A percentile compares a stretch with the other conserved stretches of the same genome.
Evolutionary conservation across 1,140 invertebrate genomes (phyloP).

Genomic region (Nebria ingens): DNA sequence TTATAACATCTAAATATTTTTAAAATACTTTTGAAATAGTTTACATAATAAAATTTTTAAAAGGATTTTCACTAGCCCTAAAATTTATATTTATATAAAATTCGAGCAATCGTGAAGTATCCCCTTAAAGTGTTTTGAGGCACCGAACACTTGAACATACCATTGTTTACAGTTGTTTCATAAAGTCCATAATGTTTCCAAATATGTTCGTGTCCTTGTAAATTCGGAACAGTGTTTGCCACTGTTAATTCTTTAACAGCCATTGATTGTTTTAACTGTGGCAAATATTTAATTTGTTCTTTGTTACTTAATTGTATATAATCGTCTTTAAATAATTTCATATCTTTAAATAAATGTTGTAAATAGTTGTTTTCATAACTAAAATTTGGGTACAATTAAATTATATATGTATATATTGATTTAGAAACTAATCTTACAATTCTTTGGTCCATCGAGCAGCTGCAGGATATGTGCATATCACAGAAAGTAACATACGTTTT

Average conservation of each 20-base stretch:
- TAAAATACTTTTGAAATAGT: conserved; percentile 7
- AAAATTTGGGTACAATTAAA: too few relatives aligned
- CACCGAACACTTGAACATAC: conserved; percentile 17
- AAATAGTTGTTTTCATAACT: conserved; percentile 30
- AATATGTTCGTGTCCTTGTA: conserved; percentile 17
- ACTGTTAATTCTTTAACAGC: conserved; percentile 22
- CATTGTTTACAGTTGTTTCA: conserved; percentile 30
- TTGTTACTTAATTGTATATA: too few relatives aligned
- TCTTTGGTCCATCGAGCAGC: conserved; percentile 32
- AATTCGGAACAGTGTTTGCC: conserved; percentile 15
- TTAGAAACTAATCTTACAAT: conserved; percentile 37
- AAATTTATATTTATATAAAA: too few relatives aligned
- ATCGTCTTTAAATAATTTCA: too few relatives aligned
- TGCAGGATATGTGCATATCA: conserved; percentile 15
- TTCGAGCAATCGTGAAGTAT: too few relatives aligned
- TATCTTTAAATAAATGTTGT: too few relatives aligned
- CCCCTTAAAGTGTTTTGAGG: too few relatives aligned
- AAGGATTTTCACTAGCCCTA: too few relatives aligned
- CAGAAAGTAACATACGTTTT: not conserved
- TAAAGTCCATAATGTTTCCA: conserved; percentile 39
- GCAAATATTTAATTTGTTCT: conserved; percentile 28
- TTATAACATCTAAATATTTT: conserved; percentile 29
- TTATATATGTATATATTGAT: too few relatives aligned
- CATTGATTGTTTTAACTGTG: conserved; percentile 33
- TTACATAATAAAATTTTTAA: too few relatives aligned